Evolutionary conservation across 1,140 invertebrate species (phyloP), one percentile per base, ranked within the genome.

Genomic region (Arion vulgaris): DNA sequence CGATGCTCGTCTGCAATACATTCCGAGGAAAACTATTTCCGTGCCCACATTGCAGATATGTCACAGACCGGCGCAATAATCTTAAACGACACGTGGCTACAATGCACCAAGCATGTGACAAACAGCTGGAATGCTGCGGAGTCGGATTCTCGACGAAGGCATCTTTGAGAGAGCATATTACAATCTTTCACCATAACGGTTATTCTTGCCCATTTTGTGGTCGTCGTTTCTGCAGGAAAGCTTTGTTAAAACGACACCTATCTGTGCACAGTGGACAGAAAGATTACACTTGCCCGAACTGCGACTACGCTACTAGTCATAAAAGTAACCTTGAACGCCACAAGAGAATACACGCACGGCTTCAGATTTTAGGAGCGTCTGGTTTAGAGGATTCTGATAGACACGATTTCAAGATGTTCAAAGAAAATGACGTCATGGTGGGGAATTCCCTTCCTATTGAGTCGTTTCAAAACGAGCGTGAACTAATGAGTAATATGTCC

Each of bases 271-370:
- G 88, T 81, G 91, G 93, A 4, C 88, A 90, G 83, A 93, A 92
- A 80, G 92, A 93, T 68, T 93, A 92, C 87, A 87, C 89, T 0
- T 94, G 93, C 78, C 88, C 87, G 0, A 81, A 89, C 66, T 94
- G 93, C 85, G 90, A 90, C 71, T 94, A 94, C 84, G 92, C 92
- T n/a, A 93, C 93, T 4, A 93, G 92, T 81, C 93, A 94, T 85
- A 94, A 94, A 84, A 92, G 92, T 79, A 94, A 94, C 83, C 82
- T 94, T 69, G 92, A 93, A 77, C 87, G 93, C n/a, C 93, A 94
- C 84, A 91, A 90, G 82, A 87, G 89, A 69, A 91, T 92, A 28
- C 90, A 91, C 74, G 89, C 91, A 51, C 80, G 90, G 17, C 77
- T 89, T 7, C 73, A 83, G 1, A 87, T 87, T 62, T 74, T 85